These are phyloP conservation scores for Carcinoscorpius rotundicauda DNA, from an alignment of 1,140 invertebrate genomes.

Conservation along the genomic window DNA sequence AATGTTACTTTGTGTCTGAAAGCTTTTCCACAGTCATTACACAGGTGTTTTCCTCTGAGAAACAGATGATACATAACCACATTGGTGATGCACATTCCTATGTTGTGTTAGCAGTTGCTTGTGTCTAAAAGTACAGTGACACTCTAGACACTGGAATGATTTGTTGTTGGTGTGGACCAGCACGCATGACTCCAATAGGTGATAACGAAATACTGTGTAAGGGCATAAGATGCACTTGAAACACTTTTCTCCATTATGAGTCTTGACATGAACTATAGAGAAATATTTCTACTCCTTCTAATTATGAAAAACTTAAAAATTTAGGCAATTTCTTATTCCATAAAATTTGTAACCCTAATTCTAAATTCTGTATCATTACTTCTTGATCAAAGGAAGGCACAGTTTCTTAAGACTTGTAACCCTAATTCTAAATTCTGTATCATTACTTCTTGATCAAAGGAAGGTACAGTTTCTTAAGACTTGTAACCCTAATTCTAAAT, in stretches of 20 bases:
- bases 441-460: too few relatives aligned
- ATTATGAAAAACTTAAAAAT: too few relatives aligned
- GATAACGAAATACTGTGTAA: conserved; percentile 81
- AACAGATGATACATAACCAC: conserved; percentile 70
- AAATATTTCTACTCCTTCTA: too few relatives aligned
- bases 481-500: too few relatives aligned
- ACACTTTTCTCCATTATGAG: conserved; percentile 94
- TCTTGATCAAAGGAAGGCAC: too few relatives aligned
- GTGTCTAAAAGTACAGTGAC: conserved; percentile 55
- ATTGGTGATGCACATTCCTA: conserved; percentile 87
- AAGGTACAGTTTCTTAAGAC: too few relatives aligned
- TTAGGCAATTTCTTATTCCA: too few relatives aligned
- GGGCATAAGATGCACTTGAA: conserved; percentile 91
- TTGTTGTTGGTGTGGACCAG: conserved; percentile 89
- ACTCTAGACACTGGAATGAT: conserved; percentile 51
- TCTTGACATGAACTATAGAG: conserved; percentile 51
- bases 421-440: too few relatives aligned
- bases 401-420: too few relatives aligned
- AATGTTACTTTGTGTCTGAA: conserved; percentile 64
- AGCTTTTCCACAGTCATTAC: conserved; percentile 69
- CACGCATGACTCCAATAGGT: conserved; percentile 89
- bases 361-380: too few relatives aligned
- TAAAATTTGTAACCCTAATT: too few relatives aligned
- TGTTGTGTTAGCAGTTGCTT: conserved; percentile 84
- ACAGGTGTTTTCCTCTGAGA: conserved; percentile 84